A percentile compares a stretch with the other conserved stretches of the same genome.
Evolutionary conservation across 2,113 vertebrate species (phyloP).

Genomic region (Cynopterus brachyotis): DNA sequence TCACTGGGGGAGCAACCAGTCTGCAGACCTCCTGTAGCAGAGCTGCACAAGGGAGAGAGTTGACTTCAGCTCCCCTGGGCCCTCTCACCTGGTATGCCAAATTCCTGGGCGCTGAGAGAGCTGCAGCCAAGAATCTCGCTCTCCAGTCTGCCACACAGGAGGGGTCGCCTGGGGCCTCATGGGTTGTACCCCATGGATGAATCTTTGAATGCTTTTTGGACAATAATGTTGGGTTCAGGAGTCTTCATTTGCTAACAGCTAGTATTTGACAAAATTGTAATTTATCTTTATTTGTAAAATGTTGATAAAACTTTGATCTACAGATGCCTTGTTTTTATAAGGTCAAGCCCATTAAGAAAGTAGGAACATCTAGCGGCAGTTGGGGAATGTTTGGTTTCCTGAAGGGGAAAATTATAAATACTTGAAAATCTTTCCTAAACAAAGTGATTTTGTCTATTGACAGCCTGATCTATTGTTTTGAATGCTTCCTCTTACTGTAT

Average conservation of each 20-base stretch:
- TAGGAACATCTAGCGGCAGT: not conserved
- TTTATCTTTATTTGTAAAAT: constrained; percentile 26
- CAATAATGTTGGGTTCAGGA: not conserved
- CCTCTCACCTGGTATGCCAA: not conserved
- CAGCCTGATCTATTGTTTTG: not conserved
- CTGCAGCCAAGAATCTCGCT: not conserved
- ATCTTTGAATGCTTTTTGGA: constrained; percentile 6
- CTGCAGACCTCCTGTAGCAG: not conserved
- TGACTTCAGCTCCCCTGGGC: no score
- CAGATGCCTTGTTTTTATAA: not conserved
- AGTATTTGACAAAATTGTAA: not conserved
- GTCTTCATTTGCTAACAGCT: not conserved
- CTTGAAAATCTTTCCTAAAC: constrained; percentile 10
- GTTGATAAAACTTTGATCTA: not conserved
- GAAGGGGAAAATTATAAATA: not conserved
- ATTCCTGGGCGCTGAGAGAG: not conserved
- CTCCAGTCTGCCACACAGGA: not conserved
- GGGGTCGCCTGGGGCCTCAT: not conserved
- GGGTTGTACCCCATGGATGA: not conserved
- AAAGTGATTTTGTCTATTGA: not conserved
- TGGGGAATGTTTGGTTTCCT: not conserved
- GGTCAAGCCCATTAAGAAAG: not conserved
- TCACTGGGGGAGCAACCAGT: not conserved
- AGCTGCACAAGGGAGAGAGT: not conserved
- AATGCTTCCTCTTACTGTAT: not conserved